A percentile compares a stretch with the other conserved stretches of the same genome.
phyloP scores from a whole-genome alignment of 2,797 vertebrate genomes.

The Aphelocoma californica region DNA sequence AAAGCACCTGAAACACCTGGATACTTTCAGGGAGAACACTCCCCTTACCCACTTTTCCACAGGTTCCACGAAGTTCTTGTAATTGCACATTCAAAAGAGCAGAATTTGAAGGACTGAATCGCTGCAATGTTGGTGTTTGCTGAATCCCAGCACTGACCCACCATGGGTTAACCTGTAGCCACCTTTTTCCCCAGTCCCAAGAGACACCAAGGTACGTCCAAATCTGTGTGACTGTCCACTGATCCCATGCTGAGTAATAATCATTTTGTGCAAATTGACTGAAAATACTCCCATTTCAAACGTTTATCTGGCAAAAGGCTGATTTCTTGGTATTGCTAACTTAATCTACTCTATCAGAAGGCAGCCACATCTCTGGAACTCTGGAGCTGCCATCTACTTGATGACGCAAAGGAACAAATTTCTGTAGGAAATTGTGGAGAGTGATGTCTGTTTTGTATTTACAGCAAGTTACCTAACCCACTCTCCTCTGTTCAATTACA shows the following conservation, averaged over 20 bases:
- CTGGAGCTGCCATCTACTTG: neutral
- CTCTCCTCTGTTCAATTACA: neutral
- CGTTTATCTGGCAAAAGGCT: neutral
- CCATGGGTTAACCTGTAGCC: neutral
- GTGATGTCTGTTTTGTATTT: neutral
- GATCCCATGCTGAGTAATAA: neutral
- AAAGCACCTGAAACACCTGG: neutral
- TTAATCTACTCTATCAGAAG: neutral
- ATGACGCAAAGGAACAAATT: neutral
- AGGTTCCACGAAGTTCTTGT: neutral
- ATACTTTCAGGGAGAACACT: neutral
- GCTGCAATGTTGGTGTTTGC: neutral
- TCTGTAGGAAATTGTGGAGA: neutral
- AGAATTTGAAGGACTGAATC: neutral
- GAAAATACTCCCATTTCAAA: neutral
- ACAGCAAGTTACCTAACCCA: neutral
- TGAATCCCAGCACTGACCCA: neutral
- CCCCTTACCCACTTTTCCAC: neutral
- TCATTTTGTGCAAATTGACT: neutral
- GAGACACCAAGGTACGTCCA: neutral
- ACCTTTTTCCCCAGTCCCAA: neutral
- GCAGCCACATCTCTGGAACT: neutral
- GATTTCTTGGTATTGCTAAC: neutral
- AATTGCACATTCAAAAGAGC: neutral
- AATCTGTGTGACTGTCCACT: neutral